Conservation (phyloP, 1,140 invertebrate species). For the Dinothrombium tinctorium region DNA sequence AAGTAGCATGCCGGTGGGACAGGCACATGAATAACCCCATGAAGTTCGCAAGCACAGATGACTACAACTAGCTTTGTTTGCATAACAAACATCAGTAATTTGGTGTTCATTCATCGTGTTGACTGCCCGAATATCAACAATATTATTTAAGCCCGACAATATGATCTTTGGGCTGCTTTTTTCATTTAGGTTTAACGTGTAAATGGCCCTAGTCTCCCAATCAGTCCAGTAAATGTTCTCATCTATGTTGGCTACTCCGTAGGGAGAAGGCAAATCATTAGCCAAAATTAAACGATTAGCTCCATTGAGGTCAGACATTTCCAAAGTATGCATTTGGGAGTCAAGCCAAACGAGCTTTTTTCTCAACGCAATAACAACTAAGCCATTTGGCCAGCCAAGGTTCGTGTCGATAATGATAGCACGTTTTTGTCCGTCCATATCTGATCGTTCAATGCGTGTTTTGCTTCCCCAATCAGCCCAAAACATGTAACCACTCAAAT, state of each 20-base stretch:
- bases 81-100: background rate
- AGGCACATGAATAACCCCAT: constrained; percentile 42
- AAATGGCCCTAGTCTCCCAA: constrained; percentile 22
- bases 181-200: constrained; percentile 7
- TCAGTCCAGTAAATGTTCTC: constrained; percentile 83
- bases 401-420: constrained; percentile 54
- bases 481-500: constrained; percentile 31
- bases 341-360: constrained; percentile 12
- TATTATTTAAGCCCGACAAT: constrained; percentile 1
- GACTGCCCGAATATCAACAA: background rate
- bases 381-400: constrained; percentile 41
- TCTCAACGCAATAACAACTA: constrained; percentile 23
- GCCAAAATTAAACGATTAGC: constrained; percentile 37
- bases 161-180: background rate
- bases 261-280: constrained; percentile 71
- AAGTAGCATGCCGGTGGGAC: constrained; percentile 67
- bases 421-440: constrained; percentile 54
- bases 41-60: constrained; percentile 55
- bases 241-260: constrained; percentile 61
- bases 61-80: constrained; percentile 55
- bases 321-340: constrained; percentile 40
- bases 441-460: constrained; percentile 43
- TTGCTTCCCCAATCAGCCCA: constrained; percentile 70
- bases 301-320: constrained; percentile 73
- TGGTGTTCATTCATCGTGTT: background rate